Base-by-base conservation (phyloP, 1,140 invertebrate genomes). In the Paralvinella palmiformis region DNA sequence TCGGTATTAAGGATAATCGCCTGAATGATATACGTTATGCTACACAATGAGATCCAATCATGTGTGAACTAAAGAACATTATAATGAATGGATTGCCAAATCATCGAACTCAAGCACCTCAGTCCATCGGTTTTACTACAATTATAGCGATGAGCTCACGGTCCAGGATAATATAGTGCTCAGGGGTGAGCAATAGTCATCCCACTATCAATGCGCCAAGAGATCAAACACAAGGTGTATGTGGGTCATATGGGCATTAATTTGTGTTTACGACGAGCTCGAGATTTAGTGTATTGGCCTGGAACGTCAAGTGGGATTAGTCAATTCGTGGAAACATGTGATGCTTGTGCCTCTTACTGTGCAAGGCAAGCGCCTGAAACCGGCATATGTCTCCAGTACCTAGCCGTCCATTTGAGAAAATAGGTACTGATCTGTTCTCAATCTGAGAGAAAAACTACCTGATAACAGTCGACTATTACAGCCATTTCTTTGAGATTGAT, bases 391-490 rank as follows among this genome's bases (percentile, higher is more conserved):
- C 7, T 27, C 13, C 7, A 53, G 13, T n/a, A 10, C 50, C 50
- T 22, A n/a, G 13, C 24, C 7, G 66, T 70, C 64, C 73, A 72
- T 50, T 62, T 67, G n/a, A 65, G 66, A 60, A 69, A 70, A 7
- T 71, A 70, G 10, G 62, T 50, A 44, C 59, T 73, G 20, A 71
- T 74, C 20, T 72, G 24, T 53, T 53, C 50, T 53, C 7, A 10
- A n/a, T 13, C 7, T 7, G 15, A 53, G 50, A 24, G 10, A 10
- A 53, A 10, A 22, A 41, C 37, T 41, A 41, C n/a, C 37, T 41
- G 37, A n/a, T 41, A 41, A 41, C 37, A 41, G n/a, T n/a, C 10
- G 37, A 41, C n/a, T 41, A 41, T 24, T 3, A 35, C 57, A 59
- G 57, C 36, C 15, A 4, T 6, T 59, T 59, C 15, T 59, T 59